These are phyloP conservation scores for Orycteropus afer DNA, from an alignment of 2,113 vertebrate species.

Conservation along the genomic window DNA sequence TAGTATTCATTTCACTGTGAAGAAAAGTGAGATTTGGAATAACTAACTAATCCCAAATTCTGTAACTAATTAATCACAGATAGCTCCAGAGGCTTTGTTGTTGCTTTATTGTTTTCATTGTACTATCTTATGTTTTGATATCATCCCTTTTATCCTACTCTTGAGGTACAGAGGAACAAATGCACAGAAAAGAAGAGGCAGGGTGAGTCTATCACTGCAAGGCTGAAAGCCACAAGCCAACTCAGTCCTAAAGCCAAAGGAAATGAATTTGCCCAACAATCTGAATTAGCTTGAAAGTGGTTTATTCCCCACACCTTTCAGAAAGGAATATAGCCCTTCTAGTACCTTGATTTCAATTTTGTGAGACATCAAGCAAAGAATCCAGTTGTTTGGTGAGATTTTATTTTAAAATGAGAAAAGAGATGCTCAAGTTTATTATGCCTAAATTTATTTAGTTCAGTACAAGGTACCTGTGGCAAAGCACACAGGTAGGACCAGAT, in stretches of 20 bases:
- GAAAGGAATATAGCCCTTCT: not conserved
- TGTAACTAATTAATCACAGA: no score
- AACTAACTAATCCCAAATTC: no score
- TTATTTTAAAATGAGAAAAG: not conserved
- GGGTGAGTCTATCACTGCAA: not conserved
- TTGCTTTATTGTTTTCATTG: no score
- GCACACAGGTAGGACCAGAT: not conserved
- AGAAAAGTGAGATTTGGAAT: no score
- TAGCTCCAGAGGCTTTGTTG: no score
- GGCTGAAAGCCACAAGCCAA: not conserved
- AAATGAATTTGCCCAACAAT: not conserved
- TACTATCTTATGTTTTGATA: no score
- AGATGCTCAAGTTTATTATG: not conserved
- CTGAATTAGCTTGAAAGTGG: not conserved
- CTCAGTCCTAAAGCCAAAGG: not conserved
- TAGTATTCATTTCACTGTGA: no score
- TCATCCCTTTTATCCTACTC: no score
- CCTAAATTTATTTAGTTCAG: not conserved
- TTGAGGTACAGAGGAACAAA: not conserved
- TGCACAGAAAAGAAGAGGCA: not conserved
- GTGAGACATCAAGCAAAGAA: not conserved
- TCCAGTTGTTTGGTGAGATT: not conserved
- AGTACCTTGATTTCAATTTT: not conserved
- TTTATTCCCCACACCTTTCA: not conserved
- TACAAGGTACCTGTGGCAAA: not conserved